Evolutionary conservation across 2,888 invertebrate genomes (phyloP), one percentile per base, ranked within the genome.

Genomic region (Athalia circularis): DNA sequence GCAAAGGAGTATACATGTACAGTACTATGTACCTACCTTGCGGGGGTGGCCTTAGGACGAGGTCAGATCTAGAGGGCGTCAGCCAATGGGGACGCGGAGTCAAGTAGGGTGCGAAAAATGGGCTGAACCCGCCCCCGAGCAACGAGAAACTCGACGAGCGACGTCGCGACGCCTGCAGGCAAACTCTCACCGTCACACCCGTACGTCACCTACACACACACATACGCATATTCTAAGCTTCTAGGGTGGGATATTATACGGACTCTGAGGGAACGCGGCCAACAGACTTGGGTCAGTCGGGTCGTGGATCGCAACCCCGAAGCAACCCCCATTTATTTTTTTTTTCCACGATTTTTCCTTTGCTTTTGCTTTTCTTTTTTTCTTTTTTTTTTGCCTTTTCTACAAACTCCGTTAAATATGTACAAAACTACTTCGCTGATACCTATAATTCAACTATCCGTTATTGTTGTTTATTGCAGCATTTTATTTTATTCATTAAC

Each of bases 31-130:
- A 9, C n/a, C 7, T 13, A 8, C 8, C 13, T 3, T 70, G 79
- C 74, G 81, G 83, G 82, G 82, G 84, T 82, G 81, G 82, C 67
- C 81, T 50, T 83, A 81, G 84, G 85, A 82, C 84, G 84, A 87
- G 88, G 88, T 89, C 87, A 88, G 85, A 85, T 83, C 84, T 82
- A 86, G 86, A 86, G 87, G 87, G 86, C 84, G 87, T 82, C 86
- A 84, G 85, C 89, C 89, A 89, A 89, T 89, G 84, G 87, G 88
- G 85, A 43, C 84, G 86, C 81, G 84, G 87, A 87, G 87, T 87
- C 88, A 87, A 88, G 88, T 87, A 87, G 88, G 88, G 88, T 87
- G 88, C 88, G 88, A 89, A 89, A 89, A 89, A 89, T 89, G 89
- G 89, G 88, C 86, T 83, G 89, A 84, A 82, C 87, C 75, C 29